Conservation (phyloP, 2,888 invertebrate species). For the Eristalis intricaria region DNA sequence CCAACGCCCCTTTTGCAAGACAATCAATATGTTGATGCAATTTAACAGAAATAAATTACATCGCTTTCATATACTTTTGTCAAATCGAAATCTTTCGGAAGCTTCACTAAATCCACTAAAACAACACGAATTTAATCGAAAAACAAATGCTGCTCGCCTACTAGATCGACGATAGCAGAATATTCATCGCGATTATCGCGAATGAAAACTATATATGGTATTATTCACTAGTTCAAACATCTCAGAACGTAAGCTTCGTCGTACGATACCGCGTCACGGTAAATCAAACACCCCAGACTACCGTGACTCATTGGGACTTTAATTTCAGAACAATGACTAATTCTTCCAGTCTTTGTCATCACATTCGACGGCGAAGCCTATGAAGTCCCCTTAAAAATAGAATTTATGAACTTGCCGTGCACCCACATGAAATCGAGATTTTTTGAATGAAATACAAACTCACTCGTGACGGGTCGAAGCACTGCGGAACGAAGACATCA, state of each 20-base stretch:
- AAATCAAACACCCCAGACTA: constrained; percentile 5
- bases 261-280: background rate
- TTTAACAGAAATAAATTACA: too few relatives aligned
- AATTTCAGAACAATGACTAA: constrained; percentile 26
- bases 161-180: background rate
- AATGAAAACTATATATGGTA: background rate
- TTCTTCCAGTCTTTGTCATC: background rate
- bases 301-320: constrained; percentile 1
- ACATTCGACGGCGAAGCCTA: background rate
- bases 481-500: background rate
- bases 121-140: too few relatives aligned
- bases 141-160: background rate
- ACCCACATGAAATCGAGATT: background rate
- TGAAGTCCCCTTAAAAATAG: too few relatives aligned
- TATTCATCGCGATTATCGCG: background rate
- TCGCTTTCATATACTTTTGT: too few relatives aligned
- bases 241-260: background rate
- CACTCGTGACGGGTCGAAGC: background rate
- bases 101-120: too few relatives aligned
- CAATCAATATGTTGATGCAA: too few relatives aligned
- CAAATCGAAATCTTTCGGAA: too few relatives aligned
- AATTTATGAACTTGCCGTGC: background rate
- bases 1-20: too few relatives aligned
- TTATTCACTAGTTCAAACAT: constrained; percentile 11
- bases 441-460: background rate